Evolutionary conservation across 2,888 invertebrate genomes (phyloP).

Genomic region (Dione vanillae): DNA sequence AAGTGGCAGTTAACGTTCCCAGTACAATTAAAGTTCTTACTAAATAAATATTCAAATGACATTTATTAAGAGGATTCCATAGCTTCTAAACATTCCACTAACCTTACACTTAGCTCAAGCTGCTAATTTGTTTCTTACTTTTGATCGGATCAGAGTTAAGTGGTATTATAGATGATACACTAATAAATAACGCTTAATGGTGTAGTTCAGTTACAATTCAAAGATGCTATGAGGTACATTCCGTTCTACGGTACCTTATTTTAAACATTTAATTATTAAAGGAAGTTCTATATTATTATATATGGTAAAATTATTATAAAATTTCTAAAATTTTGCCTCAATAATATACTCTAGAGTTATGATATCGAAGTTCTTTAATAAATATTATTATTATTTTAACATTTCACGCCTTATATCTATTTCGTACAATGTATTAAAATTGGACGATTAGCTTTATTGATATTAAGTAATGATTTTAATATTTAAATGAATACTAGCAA

Average conservation of each 20-base stretch:
- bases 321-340: no score
- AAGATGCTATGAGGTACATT: conserved; percentile 2
- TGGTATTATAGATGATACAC: no score
- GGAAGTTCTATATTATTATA: neutral
- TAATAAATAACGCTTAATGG: neutral
- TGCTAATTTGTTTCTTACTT: conserved; percentile 2
- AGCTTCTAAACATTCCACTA: conserved; percentile 12
- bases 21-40: neutral
- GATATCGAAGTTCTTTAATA: no score
- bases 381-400: no score
- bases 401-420: no score
- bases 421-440: no score
- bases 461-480: no score
- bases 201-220: conserved; percentile 20
- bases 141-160: no score
- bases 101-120: conserved; percentile 14
- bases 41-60: conserved; percentile 11
- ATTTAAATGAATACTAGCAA: no score
- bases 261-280: neutral
- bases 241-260: conserved; percentile 5
- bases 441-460: no score
- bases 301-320: no score
- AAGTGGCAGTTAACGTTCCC: neutral
- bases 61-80: neutral
- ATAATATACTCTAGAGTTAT: no score